A percentile compares a stretch with the other conserved stretches of the same genome.
phyloP scores from a whole-genome alignment of 2,797 vertebrate species.

The Epinephelus malabaricus region DNA sequence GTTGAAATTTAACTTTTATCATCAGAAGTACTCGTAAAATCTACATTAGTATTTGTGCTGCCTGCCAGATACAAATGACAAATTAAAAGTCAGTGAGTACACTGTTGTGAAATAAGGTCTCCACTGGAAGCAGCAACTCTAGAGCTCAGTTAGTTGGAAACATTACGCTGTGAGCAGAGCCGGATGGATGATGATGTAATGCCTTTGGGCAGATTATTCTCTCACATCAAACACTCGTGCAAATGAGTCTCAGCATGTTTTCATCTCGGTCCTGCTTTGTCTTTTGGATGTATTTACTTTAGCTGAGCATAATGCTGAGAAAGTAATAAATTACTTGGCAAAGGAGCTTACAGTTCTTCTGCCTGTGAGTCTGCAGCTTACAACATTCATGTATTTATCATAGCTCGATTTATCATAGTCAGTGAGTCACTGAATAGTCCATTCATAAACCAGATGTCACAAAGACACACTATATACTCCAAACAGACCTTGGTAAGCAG shows the following conservation, averaged over 20 bases:
- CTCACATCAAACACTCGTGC: conserved; percentile 62
- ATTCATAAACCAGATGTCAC: conserved; percentile 71
- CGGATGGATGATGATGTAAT: conserved; percentile 69
- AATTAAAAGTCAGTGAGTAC: conserved; percentile 2
- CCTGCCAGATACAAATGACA: conserved; percentile 23
- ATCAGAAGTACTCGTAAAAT: not conserved
- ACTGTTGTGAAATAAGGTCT: conserved; percentile 26
- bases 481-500: conserved; percentile 38
- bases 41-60: conserved; percentile 13
- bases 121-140: conserved; percentile 6
- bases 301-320: conserved; percentile 40
- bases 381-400: conserved; percentile 57
- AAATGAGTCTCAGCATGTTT: conserved; percentile 69
- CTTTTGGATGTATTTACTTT: conserved; percentile 61
- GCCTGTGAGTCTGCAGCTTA: conserved; percentile 26
- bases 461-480: conserved; percentile 41
- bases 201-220: conserved; percentile 55
- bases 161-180: conserved; percentile 20
- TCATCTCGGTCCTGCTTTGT: conserved; percentile 40
- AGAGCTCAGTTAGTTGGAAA: conserved; percentile 33
- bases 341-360: conserved; percentile 34
- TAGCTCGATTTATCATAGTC: conserved; percentile 47
- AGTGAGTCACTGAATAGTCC: conserved; percentile 53
- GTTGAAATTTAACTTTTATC: not conserved
- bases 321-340: conserved; percentile 51